Percentiles rank a stretch among this genome's conserved stretches.
phyloP scores from a whole-genome alignment of 2,113 vertebrate species.

The Axis porcinus region DNA sequence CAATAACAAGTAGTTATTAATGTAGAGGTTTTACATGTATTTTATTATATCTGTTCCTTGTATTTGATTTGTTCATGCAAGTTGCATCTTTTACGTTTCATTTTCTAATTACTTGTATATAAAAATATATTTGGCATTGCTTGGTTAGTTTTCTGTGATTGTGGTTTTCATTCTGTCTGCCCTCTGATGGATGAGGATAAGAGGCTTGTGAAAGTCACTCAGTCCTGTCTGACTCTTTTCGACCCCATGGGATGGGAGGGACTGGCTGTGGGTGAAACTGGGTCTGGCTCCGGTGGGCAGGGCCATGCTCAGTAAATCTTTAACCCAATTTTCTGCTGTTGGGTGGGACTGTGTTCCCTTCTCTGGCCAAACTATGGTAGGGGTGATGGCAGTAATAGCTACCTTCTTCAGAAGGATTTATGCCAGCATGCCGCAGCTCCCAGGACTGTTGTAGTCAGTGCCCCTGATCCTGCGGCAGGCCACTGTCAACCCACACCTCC shows the following conservation, averaged over 20 bases:
- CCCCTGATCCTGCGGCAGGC: neutral
- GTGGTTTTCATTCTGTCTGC: neutral
- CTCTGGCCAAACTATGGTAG: neutral
- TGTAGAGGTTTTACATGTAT: neutral
- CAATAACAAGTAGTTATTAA: neutral
- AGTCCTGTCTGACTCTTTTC: neutral
- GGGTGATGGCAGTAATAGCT: neutral
- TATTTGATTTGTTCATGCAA: neutral
- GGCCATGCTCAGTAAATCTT: neutral
- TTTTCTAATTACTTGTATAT: neutral
- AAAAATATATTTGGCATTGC: neutral
- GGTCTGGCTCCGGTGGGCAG: neutral
- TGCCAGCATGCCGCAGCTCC: neutral
- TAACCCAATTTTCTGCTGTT: neutral
- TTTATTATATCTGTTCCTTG: neutral
- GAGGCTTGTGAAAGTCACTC: neutral
- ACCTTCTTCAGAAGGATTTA: neutral
- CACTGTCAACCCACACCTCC: neutral
- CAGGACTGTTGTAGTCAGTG: neutral
- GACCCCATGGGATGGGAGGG: neutral
- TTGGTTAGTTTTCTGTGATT: neutral
- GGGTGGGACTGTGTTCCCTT: neutral
- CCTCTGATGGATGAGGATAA: neutral
- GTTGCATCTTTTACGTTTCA: neutral
- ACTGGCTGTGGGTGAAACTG: neutral